Percentiles rank a stretch among this genome's conserved stretches.
These are phyloP conservation scores for Polymixis lichenea DNA, from an alignment of 2,888 invertebrate species.

Conservation along the genomic window DNA sequence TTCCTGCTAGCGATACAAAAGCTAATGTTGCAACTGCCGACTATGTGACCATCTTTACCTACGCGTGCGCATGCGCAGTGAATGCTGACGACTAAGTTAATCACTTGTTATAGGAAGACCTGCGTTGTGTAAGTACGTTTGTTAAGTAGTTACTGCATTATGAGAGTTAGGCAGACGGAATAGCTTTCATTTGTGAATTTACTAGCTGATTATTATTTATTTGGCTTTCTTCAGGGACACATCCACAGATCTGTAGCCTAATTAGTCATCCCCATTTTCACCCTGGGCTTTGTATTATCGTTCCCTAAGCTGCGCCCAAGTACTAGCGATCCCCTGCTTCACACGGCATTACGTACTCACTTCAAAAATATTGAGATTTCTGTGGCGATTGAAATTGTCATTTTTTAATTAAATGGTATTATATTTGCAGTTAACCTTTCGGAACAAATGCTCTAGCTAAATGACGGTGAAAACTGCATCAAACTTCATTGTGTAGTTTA, in stretches of 20 bases:
- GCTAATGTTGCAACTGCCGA: constrained; percentile 40
- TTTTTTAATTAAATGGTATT: too few species aligned
- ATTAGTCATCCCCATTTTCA: not conserved
- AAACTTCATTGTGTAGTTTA: too few species aligned
- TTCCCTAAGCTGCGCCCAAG: not conserved
- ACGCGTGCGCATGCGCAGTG: constrained; percentile 5
- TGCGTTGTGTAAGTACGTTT: constrained; percentile 31
- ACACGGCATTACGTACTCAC: not conserved
- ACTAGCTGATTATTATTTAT: not conserved
- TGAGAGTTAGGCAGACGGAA: not conserved
- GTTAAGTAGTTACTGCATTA: constrained; percentile 27
- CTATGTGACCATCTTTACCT: constrained; percentile 22
- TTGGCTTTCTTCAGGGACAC: not conserved
- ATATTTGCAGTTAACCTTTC: too few species aligned
- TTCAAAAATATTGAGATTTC: not conserved
- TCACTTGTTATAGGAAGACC: constrained; percentile 33
- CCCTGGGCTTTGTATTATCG: not conserved
- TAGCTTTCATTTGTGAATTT: not conserved
- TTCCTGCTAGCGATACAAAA: constrained; percentile 34
- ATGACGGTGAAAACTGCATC: too few species aligned
- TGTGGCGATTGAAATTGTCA: too few species aligned
- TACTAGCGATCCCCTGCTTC: not conserved
- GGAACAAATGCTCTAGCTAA: not conserved
- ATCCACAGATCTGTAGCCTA: not conserved
- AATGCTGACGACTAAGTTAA: constrained; percentile 38